phyloP scores from a whole-genome alignment of 2,888 invertebrate genomes.

The Terebella lapidaria region DNA sequence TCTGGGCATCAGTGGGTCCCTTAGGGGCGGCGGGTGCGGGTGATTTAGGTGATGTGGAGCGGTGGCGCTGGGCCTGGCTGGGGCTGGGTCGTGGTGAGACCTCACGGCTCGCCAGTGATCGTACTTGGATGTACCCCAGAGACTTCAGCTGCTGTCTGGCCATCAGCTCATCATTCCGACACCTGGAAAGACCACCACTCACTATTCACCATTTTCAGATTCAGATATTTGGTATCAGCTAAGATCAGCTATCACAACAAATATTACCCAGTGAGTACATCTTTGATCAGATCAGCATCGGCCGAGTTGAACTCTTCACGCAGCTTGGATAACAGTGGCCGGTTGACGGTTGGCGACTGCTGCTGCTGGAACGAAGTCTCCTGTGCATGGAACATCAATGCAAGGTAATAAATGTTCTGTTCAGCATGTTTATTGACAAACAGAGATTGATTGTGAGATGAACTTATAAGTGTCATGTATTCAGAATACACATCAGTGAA shows the following conservation, averaged over 20 bases:
- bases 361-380: neutral
- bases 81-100: neutral
- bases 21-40: neutral
- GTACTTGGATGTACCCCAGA: neutral
- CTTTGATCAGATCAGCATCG: neutral
- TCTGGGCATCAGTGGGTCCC: neutral
- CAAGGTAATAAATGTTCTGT: no score
- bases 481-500: no score
- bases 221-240: no score
- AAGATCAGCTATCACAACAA: no score
- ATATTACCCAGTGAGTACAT: neutral
- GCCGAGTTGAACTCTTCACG: neutral
- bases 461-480: no score
- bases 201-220: no score
- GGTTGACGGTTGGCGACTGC: neutral
- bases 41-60: neutral
- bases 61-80: neutral
- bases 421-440: no score
- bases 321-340: neutral
- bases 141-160: neutral
- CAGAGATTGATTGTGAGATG: no score
- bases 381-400: no score
- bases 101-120: neutral
- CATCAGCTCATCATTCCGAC: neutral
- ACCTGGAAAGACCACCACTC: no score